A percentile compares a stretch with the other conserved stretches of the same genome.
phyloP scores from a whole-genome alignment of 2,888 invertebrate genomes.

The Dysmachus trigonus region DNA sequence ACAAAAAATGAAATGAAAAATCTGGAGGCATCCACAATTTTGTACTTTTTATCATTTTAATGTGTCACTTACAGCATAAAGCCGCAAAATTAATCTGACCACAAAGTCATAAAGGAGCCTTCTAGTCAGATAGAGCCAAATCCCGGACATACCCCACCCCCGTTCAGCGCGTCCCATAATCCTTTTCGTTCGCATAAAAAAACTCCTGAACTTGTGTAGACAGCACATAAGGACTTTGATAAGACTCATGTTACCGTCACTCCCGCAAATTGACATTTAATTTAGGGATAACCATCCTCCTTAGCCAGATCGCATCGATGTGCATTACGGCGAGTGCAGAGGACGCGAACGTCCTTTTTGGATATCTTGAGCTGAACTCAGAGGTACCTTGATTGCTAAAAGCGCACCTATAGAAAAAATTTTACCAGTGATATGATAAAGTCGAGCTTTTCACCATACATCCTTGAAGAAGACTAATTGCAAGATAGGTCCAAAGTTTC shows the following conservation, averaged over 20 bases:
- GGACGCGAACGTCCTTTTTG: neutral
- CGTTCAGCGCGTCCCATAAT: neutral
- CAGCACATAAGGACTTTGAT: conserved; percentile 4
- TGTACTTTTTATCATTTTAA: conserved; percentile 45
- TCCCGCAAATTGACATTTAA: conserved; percentile 47
- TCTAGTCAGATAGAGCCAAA: conserved; percentile 37
- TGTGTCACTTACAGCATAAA: conserved; percentile 44
- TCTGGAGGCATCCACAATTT: conserved; percentile 32
- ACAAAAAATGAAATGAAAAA: conserved; percentile 39
- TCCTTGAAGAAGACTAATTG: neutral
- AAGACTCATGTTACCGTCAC: conserved; percentile 21
- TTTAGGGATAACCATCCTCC: conserved; percentile 24
- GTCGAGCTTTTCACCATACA: neutral
- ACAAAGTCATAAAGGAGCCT: conserved; percentile 34
- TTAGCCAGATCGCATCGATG: neutral
- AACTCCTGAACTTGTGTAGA: neutral
- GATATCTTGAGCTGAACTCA: neutral
- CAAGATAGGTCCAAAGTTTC: no score
- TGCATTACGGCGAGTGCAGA: neutral
- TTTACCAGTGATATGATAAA: neutral
- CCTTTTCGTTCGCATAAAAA: neutral
- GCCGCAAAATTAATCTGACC: conserved; percentile 44
- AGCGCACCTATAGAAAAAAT: neutral
- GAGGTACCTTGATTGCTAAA: neutral
- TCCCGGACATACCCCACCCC: neutral